Evolutionary conservation across 2,113 vertebrate genomes (phyloP).

Genomic region (Pteropus alecto): DNA sequence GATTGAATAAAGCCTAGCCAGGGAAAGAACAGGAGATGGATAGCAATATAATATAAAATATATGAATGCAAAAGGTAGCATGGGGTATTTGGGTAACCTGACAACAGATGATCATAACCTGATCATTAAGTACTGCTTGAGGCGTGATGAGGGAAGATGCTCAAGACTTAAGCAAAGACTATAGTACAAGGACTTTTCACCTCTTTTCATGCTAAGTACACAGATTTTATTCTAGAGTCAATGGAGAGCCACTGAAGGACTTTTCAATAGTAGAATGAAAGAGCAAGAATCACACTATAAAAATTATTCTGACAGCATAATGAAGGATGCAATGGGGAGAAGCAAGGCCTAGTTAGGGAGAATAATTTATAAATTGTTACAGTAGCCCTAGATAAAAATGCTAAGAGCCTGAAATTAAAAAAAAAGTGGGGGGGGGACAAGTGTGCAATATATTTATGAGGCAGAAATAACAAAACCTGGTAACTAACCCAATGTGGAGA

Average conservation of each 20-base stretch:
- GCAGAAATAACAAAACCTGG: not conserved
- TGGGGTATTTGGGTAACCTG: not conserved
- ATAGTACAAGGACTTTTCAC: not conserved
- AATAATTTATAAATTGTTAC: not conserved
- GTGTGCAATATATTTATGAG: not conserved
- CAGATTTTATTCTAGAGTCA: not conserved
- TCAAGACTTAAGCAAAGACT: not conserved
- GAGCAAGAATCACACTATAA: not conserved
- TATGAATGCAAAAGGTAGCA: not conserved
- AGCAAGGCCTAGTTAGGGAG: not conserved
- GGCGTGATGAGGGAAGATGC: not conserved
- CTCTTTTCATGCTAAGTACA: not conserved
- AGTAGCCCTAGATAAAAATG: not conserved
- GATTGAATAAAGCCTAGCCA: not conserved
- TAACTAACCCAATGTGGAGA: not conserved
- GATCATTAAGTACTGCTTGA: not conserved
- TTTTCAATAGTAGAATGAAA: not conserved
- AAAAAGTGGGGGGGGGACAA: not conserved
- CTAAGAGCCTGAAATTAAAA: not conserved
- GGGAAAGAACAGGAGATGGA: not conserved
- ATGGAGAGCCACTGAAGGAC: not conserved
- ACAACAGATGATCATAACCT: not conserved
- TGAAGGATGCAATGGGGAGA: not conserved
- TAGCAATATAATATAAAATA: not conserved
- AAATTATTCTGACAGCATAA: not conserved